These are phyloP conservation scores for Lepidocyrtoides sp. DNA, from an alignment of 2,888 invertebrate genomes.

Conservation along the genomic window DNA sequence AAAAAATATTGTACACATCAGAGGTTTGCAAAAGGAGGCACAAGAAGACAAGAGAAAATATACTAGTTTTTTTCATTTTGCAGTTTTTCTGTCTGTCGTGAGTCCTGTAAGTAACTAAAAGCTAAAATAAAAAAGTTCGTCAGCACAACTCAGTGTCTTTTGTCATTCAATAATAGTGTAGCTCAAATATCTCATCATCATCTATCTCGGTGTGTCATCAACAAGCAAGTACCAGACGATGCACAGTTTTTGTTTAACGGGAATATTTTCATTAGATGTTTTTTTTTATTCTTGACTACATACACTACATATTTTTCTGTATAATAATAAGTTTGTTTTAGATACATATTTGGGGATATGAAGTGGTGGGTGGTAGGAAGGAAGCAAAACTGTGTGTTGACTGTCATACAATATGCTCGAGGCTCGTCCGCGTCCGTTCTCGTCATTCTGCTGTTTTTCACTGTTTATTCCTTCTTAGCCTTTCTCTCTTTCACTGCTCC, in stretches of 20 bases:
- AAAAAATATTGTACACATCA: neutral
- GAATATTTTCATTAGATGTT: constrained; percentile 10
- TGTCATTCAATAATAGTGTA: constrained; percentile 27
- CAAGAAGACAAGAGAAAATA: neutral
- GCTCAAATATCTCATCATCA: constrained; percentile 43
- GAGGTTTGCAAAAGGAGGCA: neutral
- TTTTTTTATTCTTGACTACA: neutral
- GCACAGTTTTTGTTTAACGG: constrained; percentile 14
- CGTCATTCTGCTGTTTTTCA: constrained; percentile 5
- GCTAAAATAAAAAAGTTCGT: neutral
- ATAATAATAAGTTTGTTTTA: too few species aligned
- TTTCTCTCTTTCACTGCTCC: neutral
- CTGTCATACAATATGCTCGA: constrained; percentile 36
- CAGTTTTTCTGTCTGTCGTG: neutral
- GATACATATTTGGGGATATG: too few species aligned
- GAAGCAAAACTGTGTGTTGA: neutral
- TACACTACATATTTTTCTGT: too few species aligned
- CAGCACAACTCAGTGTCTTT: neutral
- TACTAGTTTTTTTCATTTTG: too few species aligned
- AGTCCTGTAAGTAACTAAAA: neutral
- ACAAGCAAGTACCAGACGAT: constrained; percentile 14
- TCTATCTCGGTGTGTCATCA: constrained; percentile 30
- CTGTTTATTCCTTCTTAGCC: constrained; percentile 15
- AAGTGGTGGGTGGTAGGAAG: neutral
- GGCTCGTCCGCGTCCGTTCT: neutral